These are phyloP conservation scores for Ischnus inquisitorius DNA, from an alignment of 2,888 invertebrate genomes.

Conservation along the genomic window DNA sequence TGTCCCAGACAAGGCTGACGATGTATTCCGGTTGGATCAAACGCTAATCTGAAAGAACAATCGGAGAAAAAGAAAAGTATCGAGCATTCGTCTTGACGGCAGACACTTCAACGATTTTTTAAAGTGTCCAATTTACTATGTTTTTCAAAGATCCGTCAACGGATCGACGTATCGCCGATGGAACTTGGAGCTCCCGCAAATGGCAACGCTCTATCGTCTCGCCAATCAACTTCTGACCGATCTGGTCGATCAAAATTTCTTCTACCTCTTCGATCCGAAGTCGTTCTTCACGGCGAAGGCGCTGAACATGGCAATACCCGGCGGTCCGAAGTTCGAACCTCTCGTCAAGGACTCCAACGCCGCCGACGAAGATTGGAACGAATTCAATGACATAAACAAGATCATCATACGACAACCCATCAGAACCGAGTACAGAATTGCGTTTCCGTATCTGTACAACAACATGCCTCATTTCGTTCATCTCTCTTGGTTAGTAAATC, in stretches of 20 bases:
- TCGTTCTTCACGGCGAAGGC: conserved; percentile 99
- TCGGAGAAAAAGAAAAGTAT: neutral
- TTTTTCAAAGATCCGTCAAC: conserved; percentile 91
- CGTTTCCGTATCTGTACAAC: conserved; percentile 99
- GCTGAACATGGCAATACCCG: conserved; percentile 99
- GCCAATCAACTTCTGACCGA: conserved; percentile 99
- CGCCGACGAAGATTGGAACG: conserved; percentile 99
- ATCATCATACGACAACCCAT: conserved; percentile 99
- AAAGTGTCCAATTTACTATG: conserved; percentile 23
- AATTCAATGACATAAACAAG: conserved; percentile 99
- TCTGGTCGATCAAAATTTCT: conserved; percentile 99
- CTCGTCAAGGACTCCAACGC: conserved; percentile 99
- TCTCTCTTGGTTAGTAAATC: conserved; percentile 95
- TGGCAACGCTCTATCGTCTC: conserved; percentile 98
- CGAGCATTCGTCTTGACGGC: neutral
- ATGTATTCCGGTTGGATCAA: conserved; percentile 78
- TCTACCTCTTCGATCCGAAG: conserved; percentile 99
- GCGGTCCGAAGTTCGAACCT: conserved; percentile 99
- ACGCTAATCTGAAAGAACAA: conserved; percentile 72
- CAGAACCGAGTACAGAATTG: conserved; percentile 99
- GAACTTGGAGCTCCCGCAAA: conserved; percentile 98
- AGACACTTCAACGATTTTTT: conserved; percentile 7
- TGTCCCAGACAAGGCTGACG: conserved; percentile 79
- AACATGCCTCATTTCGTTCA: conserved; percentile 99
- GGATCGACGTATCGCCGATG: conserved; percentile 98